A percentile compares a stretch with the other conserved stretches of the same genome.
Conservation (phyloP, 2,888 invertebrate genomes). For the Nephrotoma flavescens region DNA sequence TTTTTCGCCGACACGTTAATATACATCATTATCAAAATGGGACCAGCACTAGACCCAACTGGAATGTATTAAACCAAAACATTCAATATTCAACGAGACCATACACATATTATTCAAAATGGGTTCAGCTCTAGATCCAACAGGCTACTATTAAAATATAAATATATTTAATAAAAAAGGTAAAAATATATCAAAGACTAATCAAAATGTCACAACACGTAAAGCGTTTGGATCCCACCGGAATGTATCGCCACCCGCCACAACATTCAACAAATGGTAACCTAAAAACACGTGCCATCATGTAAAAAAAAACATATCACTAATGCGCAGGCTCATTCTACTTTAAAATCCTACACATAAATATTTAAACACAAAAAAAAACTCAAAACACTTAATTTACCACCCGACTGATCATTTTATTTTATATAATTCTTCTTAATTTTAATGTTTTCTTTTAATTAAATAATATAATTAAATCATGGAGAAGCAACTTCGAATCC, state of each 20-base stretch:
- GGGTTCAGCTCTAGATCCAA: conserved; percentile 8
- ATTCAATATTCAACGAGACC: background rate
- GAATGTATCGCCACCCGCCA: conserved; percentile 25
- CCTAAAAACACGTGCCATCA: background rate
- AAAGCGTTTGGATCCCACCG: conserved; percentile 26
- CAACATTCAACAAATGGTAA: background rate
- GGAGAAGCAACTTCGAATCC: background rate
- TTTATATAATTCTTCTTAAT: background rate
- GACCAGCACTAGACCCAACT: conserved; percentile 26
- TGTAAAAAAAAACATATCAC: background rate
- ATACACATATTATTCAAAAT: background rate
- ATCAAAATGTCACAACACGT: conserved; percentile 1
- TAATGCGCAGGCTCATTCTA: background rate
- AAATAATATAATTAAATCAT: background rate
- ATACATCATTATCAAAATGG: conserved; percentile 19
- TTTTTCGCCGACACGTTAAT: background rate
- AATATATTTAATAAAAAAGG: background rate
- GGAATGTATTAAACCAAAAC: conserved; percentile 23
- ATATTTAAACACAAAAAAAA: background rate
- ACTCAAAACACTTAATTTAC: background rate
- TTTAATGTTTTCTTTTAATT: conserved; percentile 2
- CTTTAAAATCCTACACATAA: background rate
- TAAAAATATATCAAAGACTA: background rate
- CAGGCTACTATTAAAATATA: conserved; percentile 8
- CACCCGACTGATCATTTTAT: background rate